These are phyloP conservation scores for Cepaea nemoralis DNA, from an alignment of 1,140 invertebrate species.

Conservation along the genomic window DNA sequence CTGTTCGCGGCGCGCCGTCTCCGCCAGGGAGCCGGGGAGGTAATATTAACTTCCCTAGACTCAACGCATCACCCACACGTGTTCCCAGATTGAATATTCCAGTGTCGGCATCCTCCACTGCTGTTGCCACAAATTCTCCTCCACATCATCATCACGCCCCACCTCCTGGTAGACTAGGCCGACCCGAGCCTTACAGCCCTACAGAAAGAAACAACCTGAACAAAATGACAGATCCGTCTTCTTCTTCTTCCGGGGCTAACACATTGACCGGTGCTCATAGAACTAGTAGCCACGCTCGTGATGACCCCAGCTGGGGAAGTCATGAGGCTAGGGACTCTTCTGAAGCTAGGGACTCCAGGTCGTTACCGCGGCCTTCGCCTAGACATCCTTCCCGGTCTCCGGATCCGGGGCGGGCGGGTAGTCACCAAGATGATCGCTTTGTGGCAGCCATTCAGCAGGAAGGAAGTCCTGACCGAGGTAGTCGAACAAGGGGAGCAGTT, in stretches of 20 bases:
- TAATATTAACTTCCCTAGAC: conserved; percentile 36
- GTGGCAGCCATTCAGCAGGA: conserved; percentile 34
- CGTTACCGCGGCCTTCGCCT: conserved; percentile 12
- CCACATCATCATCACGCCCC: conserved; percentile 53
- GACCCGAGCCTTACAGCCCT: conserved; percentile 67
- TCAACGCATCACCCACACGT: conserved; percentile 60
- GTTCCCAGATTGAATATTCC: conserved; percentile 59
- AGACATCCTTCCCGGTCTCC: conserved; percentile 39
- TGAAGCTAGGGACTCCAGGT: conserved; percentile 39
- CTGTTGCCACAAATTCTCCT: conserved; percentile 24
- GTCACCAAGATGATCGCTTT: conserved; percentile 40
- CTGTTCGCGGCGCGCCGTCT: background rate
- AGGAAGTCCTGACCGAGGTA: conserved; percentile 32
- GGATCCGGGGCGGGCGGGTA: conserved; percentile 38
- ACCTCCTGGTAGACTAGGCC: conserved; percentile 62
- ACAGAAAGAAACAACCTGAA: conserved; percentile 68
- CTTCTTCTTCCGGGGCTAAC: conserved; percentile 38
- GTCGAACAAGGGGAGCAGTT: conserved; percentile 42
- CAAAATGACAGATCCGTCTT: conserved; percentile 53
- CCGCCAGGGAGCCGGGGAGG: conserved; percentile 1
- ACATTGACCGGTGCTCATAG: conserved; percentile 47
- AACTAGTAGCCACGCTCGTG: conserved; percentile 44
- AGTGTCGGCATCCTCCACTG: conserved; percentile 27
- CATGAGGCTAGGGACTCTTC: conserved; percentile 46
- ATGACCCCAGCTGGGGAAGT: conserved; percentile 40